Percentiles rank a stretch among this genome's conserved stretches.
phyloP scores from a whole-genome alignment of 2,113 vertebrate species.

The Panurus biarmicus region DNA sequence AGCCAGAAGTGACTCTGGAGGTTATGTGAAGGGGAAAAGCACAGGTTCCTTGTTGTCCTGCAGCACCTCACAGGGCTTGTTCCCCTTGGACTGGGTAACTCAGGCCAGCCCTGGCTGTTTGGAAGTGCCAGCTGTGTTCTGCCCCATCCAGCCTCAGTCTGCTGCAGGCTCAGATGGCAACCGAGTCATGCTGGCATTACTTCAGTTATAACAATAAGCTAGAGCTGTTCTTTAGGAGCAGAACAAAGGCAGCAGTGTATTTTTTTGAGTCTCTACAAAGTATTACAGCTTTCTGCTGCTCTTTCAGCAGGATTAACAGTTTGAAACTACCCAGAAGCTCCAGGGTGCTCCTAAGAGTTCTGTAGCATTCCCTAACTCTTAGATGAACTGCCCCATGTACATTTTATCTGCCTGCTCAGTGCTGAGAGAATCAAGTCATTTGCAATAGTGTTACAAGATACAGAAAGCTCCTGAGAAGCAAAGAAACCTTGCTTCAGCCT shows the following conservation, averaged over 20 bases:
- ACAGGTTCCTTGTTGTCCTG: neutral
- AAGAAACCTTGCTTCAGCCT: neutral
- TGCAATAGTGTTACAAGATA: neutral
- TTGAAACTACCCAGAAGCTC: neutral
- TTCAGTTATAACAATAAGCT: neutral
- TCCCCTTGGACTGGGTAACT: neutral
- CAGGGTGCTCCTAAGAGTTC: neutral
- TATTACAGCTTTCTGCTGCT: neutral
- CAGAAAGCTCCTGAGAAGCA: neutral
- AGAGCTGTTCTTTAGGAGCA: neutral
- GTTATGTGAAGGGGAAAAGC: neutral
- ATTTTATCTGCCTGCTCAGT: neutral
- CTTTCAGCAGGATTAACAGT: neutral
- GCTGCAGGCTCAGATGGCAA: neutral
- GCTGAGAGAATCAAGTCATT: neutral
- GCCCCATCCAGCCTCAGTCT: neutral
- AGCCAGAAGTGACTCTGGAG: neutral
- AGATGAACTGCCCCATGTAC: neutral
- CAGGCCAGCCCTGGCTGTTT: neutral
- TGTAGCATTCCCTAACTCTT: neutral
- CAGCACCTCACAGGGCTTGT: fast-evolving
- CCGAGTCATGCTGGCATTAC: neutral
- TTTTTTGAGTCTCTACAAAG: neutral
- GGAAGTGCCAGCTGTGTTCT: neutral
- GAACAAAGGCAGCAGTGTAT: neutral